phyloP scores from a whole-genome alignment of 2,888 invertebrate genomes.

The Nomada flava region DNA sequence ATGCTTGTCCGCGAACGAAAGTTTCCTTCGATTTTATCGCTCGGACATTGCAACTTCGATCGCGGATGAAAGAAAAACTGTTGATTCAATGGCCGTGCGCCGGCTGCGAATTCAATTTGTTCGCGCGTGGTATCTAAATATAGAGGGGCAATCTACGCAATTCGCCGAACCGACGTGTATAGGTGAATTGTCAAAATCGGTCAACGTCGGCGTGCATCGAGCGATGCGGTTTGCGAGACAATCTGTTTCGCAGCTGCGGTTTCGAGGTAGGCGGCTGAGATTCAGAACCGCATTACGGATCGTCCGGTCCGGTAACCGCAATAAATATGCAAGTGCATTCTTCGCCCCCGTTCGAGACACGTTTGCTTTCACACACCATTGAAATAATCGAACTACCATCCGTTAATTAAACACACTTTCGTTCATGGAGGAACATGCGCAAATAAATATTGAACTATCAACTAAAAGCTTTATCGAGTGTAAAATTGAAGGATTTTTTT shows the following conservation, averaged over 20 bases:
- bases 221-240: constrained; percentile 48
- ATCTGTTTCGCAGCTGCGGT: constrained; percentile 54
- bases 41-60: background rate
- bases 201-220: constrained; percentile 17
- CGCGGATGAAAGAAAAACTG: background rate
- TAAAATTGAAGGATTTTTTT: background rate
- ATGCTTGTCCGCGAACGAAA: background rate
- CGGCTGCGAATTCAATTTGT: background rate
- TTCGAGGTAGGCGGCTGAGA: constrained; percentile 54
- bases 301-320: constrained; percentile 43
- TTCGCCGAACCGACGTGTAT: background rate
- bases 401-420: background rate
- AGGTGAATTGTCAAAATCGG: constrained; percentile 22
- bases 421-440: too few relatives aligned
- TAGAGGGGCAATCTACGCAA: constrained; percentile 9
- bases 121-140: background rate
- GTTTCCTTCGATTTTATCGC: background rate
- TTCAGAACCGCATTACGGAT: constrained; percentile 45
- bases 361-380: constrained; percentile 33
- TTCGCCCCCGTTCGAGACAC: constrained; percentile 12
- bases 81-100: background rate
- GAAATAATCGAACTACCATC: background rate
- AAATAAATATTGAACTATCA: background rate
- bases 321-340: constrained; percentile 32
- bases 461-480: too few relatives aligned